Base-by-base conservation (phyloP, 1,140 invertebrate genomes). In the Zophobas morio region DNA sequence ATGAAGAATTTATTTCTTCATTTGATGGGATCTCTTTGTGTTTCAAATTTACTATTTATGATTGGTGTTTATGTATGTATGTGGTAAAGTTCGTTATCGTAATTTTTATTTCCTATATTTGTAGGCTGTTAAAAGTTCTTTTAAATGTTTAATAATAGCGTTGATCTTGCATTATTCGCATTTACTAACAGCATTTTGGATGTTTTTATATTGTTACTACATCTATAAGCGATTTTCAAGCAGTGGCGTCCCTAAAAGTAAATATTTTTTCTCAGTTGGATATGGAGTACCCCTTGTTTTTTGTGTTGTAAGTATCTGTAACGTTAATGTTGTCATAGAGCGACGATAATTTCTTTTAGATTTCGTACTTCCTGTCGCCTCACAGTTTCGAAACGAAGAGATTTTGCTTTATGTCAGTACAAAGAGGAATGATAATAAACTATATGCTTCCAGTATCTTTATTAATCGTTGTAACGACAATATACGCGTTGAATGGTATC, bases 321-420 rank as follows among this genome's bases (percentile, higher is more conserved):
- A 77, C 32, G 36, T 35, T 75, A 3, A 20, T 34, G 34, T 36
- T 56, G 8, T 37, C 1, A 20, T 20, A 20, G 20, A 20, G 20
- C 20, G 20, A 20, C 20, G 20, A 20, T 20, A 20, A 20, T 20
- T 46, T 37, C 80, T 88, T 89, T 71, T 83, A 92, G 90, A 87
- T 91, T 66, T 91, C 90, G 74, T 92, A 90, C 79, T 86, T 89
- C 1, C 82, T 90, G 5, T 90, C 91, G 42, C 89, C 91, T 76
- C 86, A 90, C 76, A 92, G 92, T 60, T 93, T 93, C 82, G 92
- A 94, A 86, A 91, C 90, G 1, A 89, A 89, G 75, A 88, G 89
- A 78, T 94, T 92, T 81, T 94, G 92, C 83, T 94, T 92, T 90
- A 91, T 93, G 88, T 93, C 92, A 0, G 89, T 93, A 35, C 90